Evolutionary conservation across 2,888 invertebrate species (phyloP).

Genomic region (Drosophila stalkeri): DNA sequence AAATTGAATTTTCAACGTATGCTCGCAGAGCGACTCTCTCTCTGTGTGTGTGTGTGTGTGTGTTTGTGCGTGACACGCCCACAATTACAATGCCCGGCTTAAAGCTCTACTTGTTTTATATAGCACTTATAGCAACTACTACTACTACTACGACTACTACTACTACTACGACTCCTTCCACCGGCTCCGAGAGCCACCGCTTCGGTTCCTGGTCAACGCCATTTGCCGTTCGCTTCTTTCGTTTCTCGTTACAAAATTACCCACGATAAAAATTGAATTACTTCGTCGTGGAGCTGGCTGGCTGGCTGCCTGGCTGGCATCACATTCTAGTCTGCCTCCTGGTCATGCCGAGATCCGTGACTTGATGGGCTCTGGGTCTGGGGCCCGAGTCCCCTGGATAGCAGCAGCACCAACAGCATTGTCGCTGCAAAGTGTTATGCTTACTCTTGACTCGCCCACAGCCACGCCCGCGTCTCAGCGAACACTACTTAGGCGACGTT

Average conservation of each 20-base stretch:
- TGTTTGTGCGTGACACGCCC: constrained; percentile 39
- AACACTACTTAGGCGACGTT: constrained; percentile 68
- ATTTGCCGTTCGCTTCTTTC: constrained; percentile 70
- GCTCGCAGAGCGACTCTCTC: constrained; percentile 46
- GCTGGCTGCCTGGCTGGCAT: constrained; percentile 29
- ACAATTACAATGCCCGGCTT: constrained; percentile 55
- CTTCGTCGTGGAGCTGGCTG: constrained; percentile 68
- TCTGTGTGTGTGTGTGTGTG: constrained; percentile 3
- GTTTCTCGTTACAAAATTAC: constrained; percentile 83
- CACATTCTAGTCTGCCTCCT: constrained; percentile 46
- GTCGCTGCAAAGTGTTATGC: constrained; percentile 73
- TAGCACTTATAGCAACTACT: constrained; percentile 36
- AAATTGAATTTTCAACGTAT: constrained; percentile 84
- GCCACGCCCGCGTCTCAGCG: constrained; percentile 53
- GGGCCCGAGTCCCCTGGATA: constrained; percentile 9
- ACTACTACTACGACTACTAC: neutral
- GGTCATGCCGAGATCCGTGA: constrained; percentile 41
- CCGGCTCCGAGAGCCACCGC: constrained; percentile 1
- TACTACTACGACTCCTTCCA: neutral
- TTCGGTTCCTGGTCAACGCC: constrained; percentile 42
- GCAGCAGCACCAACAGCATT: constrained; percentile 46
- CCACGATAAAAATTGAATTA: constrained; percentile 84
- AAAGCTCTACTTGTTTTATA: constrained; percentile 59
- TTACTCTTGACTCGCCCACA: constrained; percentile 71
- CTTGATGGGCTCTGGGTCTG: constrained; percentile 12